Base-by-base conservation (phyloP, 1,140 invertebrate species). In the Coenobita brevimanus region DNA sequence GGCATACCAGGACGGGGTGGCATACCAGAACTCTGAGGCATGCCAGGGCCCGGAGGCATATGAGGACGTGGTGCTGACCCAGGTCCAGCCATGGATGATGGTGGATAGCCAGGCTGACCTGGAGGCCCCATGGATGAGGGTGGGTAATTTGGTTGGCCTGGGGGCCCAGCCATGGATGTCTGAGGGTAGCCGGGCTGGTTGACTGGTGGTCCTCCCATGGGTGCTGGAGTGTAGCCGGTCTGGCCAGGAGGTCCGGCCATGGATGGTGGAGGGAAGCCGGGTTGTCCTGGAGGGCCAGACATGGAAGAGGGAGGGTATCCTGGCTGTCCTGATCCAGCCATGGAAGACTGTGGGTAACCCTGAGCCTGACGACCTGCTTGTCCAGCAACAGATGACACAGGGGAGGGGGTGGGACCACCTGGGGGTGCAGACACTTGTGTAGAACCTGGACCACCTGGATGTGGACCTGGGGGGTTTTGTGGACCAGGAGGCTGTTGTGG, bases 1-100 rank as follows among this genome's bases (percentile, higher is more conserved):
- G 89, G 75, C 75, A 71, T 69, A 13, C 73, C 76, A 71, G 92
- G 93, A 57, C 93, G 93, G 0, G 84, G 92, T 0, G 92, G 92
- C 91, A 93, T 93, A 0, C 75, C 88, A 13, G 82, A 46, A 0
- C 62, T 67, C 43, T 64, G 82, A 30, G 82, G 36, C 88, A 90
- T 90, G 6, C 41, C 88, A 46, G 57, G 83, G 41, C 91, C 92
- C 24, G 86, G 92, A 0, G 92, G 92, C 91, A 93, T 93, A 3
- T 73, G 82, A 2, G 85, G 71, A 4, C 83, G 79, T 24, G 73
- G 82, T 24, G 83, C 71, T 79, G 84, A 85, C 15, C 69, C 50
- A 13, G 83, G 89, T 46, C 79, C 69, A 43, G 69, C 82, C 82
- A 84, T n/a, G 30, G 81, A 33, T 3, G 82, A 43, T 21, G 24